Evolutionary conservation across 2,113 vertebrate genomes (phyloP).

Genomic region (Chinchilla lanigera): DNA sequence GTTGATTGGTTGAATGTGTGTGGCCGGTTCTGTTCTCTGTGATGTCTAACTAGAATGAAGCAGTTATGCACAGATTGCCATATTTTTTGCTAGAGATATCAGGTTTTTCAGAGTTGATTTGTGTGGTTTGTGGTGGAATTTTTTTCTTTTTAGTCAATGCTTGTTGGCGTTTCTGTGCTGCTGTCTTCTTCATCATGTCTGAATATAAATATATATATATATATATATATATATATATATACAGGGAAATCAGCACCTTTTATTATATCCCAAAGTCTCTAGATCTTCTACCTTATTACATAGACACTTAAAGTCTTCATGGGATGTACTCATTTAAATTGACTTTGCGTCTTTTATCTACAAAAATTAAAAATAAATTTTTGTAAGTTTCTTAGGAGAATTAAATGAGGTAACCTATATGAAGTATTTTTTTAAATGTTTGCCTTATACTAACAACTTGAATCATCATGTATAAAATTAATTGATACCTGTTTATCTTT

Average conservation of each 20-base stretch:
- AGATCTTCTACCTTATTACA: neutral
- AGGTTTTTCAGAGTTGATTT: neutral
- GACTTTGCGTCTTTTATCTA: neutral
- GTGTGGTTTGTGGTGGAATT: neutral
- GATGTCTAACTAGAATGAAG: neutral
- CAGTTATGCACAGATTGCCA: neutral
- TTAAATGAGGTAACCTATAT: neutral
- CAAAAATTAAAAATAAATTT: neutral
- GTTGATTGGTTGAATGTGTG: neutral
- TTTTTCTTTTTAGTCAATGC: neutral
- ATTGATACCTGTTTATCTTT: neutral
- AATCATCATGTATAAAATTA: neutral
- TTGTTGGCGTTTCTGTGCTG: neutral
- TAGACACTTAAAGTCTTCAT: neutral
- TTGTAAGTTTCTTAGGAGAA: neutral
- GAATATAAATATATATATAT: too few relatives aligned
- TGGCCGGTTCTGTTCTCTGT: neutral
- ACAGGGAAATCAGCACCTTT: neutral
- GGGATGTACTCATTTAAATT: neutral
- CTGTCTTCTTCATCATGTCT: neutral
- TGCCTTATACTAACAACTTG: neutral
- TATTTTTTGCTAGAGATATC: neutral
- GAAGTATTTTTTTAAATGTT: neutral
- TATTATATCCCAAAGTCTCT: neutral
- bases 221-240: neutral